phyloP scores from a whole-genome alignment of 92 coral and sea anemone species.

The Parazoanthus atlanticus region DNA sequence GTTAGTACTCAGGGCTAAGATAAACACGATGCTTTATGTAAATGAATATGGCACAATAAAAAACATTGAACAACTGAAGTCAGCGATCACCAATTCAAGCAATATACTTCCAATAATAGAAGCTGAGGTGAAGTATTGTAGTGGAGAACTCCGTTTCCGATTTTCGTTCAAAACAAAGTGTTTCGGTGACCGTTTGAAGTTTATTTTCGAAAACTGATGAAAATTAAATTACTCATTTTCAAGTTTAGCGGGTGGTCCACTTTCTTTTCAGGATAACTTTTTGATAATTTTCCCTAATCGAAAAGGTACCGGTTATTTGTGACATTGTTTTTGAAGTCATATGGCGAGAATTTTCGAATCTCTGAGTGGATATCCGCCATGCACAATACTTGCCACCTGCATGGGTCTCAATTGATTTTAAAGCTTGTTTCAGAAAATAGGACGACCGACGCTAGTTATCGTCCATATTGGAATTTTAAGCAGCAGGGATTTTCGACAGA shows the following conservation, averaged over 20 bases:
- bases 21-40: not conserved
- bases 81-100: not conserved
- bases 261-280: not conserved
- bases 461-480: not conserved
- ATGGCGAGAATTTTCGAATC: not conserved
- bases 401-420: not conserved
- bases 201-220: slow-evolving; percentile 17
- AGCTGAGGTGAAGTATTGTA: not conserved
- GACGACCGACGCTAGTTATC: not conserved
- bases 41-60: not conserved
- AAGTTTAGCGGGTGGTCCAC: not conserved
- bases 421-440: not conserved
- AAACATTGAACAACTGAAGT: too few species aligned
- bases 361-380: not conserved
- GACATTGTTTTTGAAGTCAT: not conserved
- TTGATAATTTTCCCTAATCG: not conserved
- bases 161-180: not conserved
- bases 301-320: not conserved
- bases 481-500: not conserved
- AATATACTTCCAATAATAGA: not conserved
- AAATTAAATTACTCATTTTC: not conserved
- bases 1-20: not conserved
- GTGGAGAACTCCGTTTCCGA: not conserved
- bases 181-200: not conserved
- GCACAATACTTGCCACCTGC: not conserved